Evolutionary conservation across 1,140 invertebrate species (phyloP), one percentile per base, ranked within the genome.

Genomic region (Centruroides vittatus): DNA sequence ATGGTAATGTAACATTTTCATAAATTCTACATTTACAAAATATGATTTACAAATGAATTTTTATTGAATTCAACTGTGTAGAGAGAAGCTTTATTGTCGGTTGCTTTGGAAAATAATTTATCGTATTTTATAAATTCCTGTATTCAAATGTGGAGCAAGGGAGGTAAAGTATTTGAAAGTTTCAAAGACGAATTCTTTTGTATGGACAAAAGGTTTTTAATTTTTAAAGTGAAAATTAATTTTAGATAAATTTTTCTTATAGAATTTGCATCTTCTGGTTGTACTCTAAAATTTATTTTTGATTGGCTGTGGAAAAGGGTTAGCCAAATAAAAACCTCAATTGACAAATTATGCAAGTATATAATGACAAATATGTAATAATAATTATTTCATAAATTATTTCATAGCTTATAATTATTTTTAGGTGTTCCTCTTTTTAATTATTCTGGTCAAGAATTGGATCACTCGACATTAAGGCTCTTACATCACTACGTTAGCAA

Each of bases 231-330:
- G 10, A n/a, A 8, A 7, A 51, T 5, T 51, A 8, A 34, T 5
- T 51, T 51, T 10, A 51, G 50, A 13, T 51, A 13, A n/a, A 6
- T 13, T 1, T 13, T 51, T n/a, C 0, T 4, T 34, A 7, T 12
- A 55, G 34, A 55, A 55, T 12, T 8, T 55, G 41, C 41, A 41
- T 41, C 41, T 41, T 6, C 41, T 41, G 84, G 84, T 5, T 83
- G 85, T 60, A 82, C 84, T 0, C 73, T 86, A 0, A 74, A 78
- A 12, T 78, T 82, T 9, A 74, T 93, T 36, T 75, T 89, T 10
- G 80, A 84, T 53, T 93, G 90, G 90, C 82, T 83, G 0, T 85
- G 87, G 78, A 79, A 82, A 54, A 76, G 83, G 23, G 84, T 88
- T 0, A 75, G 78, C 3, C 71, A 76, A 7, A 79, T 91, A 1